A percentile compares a stretch with the other conserved stretches of the same genome.
Conservation (phyloP, 2,888 invertebrate genomes). For the Pandemis corylana region DNA sequence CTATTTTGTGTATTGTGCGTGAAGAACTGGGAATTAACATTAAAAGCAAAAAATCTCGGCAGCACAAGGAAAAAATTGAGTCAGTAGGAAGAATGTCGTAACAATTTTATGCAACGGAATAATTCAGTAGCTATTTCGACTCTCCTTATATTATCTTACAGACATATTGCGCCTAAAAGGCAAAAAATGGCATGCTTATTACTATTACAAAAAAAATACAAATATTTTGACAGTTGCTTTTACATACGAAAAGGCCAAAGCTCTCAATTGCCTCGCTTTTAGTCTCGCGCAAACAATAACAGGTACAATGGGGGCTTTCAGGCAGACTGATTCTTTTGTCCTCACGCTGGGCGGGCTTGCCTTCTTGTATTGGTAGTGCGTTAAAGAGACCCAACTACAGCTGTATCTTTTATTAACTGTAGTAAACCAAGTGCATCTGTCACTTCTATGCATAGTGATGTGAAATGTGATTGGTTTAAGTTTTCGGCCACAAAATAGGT, state of each 20-base stretch:
- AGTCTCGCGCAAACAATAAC: constrained; percentile 71
- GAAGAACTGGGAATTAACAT: background rate
- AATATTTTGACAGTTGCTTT: constrained; percentile 35
- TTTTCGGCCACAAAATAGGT: too few species aligned
- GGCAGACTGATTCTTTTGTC: constrained; percentile 70
- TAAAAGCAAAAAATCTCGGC: background rate
- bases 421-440: background rate
- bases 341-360: constrained; percentile 52
- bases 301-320: constrained; percentile 75
- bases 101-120: constrained; percentile 23
- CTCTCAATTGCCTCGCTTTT: constrained; percentile 69
- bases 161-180: background rate
- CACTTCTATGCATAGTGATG: background rate
- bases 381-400: constrained; percentile 48
- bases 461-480: too few species aligned
- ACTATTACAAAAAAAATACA: constrained; percentile 14
- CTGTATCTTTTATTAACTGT: background rate
- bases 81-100: background rate
- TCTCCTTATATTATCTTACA: constrained; percentile 13
- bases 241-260: constrained; percentile 52
- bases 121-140: constrained; percentile 22
- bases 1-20: background rate
- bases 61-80: constrained; percentile 9
- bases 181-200: constrained; percentile 3
- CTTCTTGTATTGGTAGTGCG: constrained; percentile 61